phyloP scores from a whole-genome alignment of 1,140 invertebrate genomes.

The Polypedilum pembai region DNA sequence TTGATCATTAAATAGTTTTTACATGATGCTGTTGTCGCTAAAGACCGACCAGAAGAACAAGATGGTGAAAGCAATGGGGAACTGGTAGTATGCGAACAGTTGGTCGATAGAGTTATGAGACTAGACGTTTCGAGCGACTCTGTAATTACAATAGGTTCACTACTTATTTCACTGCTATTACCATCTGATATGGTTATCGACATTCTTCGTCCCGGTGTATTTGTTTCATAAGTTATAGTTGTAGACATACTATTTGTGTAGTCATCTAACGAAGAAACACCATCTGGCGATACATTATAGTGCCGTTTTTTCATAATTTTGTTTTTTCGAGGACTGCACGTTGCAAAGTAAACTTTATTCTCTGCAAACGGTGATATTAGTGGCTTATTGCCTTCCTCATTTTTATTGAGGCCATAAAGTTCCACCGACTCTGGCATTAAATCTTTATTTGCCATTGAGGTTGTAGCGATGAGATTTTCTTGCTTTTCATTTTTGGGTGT shows the following conservation, averaged over 20 bases:
- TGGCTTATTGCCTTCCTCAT: not conserved
- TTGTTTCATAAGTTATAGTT: conserved; percentile 19
- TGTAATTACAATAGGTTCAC: not conserved
- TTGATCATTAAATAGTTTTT: not conserved
- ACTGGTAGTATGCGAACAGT: not conserved
- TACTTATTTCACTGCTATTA: not conserved
- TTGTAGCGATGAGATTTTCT: too few relatives aligned
- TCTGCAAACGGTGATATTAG: not conserved
- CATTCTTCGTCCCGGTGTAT: conserved; percentile 14
- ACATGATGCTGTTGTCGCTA: conserved; percentile 19
- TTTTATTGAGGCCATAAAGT: not conserved
- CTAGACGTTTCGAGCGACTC: not conserved
- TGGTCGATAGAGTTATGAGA: not conserved
- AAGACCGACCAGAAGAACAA: not conserved
- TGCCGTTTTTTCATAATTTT: not conserved
- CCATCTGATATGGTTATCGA: conserved; percentile 18
- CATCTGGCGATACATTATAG: conserved; percentile 19
- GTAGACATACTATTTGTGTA: not conserved
- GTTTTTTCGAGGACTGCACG: conserved; percentile 5
- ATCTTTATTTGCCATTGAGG: not conserved
- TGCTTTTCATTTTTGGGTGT: not conserved
- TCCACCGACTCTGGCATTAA: not conserved
- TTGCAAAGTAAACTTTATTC: conserved; percentile 1
- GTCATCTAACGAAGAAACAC: conserved; percentile 10
- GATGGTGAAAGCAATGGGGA: not conserved